Evolutionary conservation across 1,140 invertebrate genomes (phyloP), one percentile per base, ranked within the genome.

Genomic region (Drosophila punjabiensis): DNA sequence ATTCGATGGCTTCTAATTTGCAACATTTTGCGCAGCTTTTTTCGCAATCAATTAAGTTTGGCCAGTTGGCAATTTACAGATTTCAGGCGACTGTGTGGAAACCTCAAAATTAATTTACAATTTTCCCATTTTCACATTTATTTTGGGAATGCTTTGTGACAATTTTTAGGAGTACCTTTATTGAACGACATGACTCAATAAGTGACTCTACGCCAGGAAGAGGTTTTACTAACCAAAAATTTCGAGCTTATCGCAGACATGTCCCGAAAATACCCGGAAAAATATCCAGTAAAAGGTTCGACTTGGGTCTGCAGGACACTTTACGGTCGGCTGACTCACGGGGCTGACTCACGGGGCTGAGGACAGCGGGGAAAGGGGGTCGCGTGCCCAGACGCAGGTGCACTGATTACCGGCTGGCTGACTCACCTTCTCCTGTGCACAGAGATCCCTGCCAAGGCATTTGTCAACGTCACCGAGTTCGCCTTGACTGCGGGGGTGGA

Each of bases 341-440:
- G 39, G 50, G 20, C 28, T 3, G 5, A 13, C 10, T 13, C 43
- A 18, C 18, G 1, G 45, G 45, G n/a, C 5, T 7, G 28, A 14
- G 3, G 20, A 20, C 2, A 7, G 20, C 6, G 18, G 45, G 10
- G 13, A 55, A 30, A 35, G 45, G 35, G 48, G 30, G 84, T 89
- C 85, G 86, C 85, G 85, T 89, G 85, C 79, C 81, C 61, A 63
- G 70, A 60, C 60, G 85, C 85, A 89, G 85, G 85, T 89, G 85
- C 85, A 89, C 81, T 89, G 85, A 88, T 89, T 88, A 81, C 81
- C 67, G 78, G 62, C 86, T 90, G 78, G 62, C 86, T 90, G 85
- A 89, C 78, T 89, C 86, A 89, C 79, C 37, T 28, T 28, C 30
- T 24, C 24, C 66, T n/a, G n/a, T n/a, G n/a, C 55, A 18, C 32